Conservation (phyloP, 2,888 invertebrate species). For the Acanthacorydalis orientalis region DNA sequence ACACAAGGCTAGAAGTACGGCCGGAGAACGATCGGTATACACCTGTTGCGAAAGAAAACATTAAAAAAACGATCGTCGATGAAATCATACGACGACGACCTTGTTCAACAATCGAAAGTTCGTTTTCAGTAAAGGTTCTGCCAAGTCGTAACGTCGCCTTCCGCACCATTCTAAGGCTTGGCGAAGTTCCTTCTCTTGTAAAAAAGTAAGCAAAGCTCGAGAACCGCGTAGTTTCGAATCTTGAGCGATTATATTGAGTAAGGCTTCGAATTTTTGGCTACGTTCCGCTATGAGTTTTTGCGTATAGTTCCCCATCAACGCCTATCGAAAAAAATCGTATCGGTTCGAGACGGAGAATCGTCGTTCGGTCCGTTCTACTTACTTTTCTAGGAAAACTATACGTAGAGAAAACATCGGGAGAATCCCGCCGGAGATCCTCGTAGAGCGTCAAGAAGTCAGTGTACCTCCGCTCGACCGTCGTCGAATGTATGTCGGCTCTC, state of each 20-base stretch:
- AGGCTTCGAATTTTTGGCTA: conserved; percentile 43
- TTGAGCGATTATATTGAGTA: conserved; percentile 37
- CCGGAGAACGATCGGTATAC: conserved; percentile 49
- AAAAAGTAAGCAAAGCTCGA: conserved; percentile 37
- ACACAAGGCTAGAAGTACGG: conserved; percentile 47
- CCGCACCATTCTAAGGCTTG: conserved; percentile 41
- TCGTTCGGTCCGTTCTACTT: conserved; percentile 3
- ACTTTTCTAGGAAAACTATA: conserved; percentile 52
- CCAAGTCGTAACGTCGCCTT: conserved; percentile 39
- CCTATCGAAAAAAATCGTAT: conserved; percentile 23
- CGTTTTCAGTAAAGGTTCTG: conserved; percentile 45
- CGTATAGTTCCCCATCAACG: conserved; percentile 52
- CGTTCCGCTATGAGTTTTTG: conserved; percentile 45
- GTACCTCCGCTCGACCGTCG: conserved; percentile 50
- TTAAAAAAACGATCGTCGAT: background rate
- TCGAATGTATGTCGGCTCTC: conserved; percentile 34
- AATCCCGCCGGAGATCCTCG: conserved; percentile 38
- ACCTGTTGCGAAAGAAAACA: conserved; percentile 29
- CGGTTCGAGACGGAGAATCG: background rate
- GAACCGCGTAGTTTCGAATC: conserved; percentile 40
- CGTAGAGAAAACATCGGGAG: conserved; percentile 32
- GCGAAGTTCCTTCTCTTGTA: conserved; percentile 45
- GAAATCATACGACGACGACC: conserved; percentile 14
- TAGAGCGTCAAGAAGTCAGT: conserved; percentile 53
- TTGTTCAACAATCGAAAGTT: conserved; percentile 48